Conservation (phyloP, 2,888 invertebrate species). For the Dastarcus helophoroides region DNA sequence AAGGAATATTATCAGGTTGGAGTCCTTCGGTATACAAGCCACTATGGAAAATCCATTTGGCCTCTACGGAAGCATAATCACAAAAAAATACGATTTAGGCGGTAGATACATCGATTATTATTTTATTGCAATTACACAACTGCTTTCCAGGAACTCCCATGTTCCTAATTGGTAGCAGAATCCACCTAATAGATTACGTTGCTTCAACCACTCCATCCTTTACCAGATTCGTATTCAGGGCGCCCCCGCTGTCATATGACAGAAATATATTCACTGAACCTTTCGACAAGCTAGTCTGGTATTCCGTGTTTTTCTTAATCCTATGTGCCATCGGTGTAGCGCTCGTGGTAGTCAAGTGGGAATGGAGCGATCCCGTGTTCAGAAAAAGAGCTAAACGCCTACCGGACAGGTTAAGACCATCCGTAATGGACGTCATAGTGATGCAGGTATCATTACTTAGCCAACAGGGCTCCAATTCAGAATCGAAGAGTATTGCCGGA, state of each 20-base stretch:
- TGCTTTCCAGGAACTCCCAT: slow-evolving; percentile 35
- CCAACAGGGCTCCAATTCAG: slow-evolving; percentile 38
- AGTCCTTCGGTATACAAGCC: too few relatives aligned
- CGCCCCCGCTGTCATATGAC: slow-evolving; percentile 52
- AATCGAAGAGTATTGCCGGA: slow-evolving; percentile 39
- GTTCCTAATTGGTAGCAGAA: slow-evolving; percentile 30
- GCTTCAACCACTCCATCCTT: slow-evolving; percentile 44
- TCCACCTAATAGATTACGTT: slow-evolving; percentile 41
- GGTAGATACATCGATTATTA: too few relatives aligned
- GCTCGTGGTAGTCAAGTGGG: slow-evolving; percentile 25
- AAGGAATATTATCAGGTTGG: too few relatives aligned
- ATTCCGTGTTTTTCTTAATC: slow-evolving; percentile 42
- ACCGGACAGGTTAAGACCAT: slow-evolving; percentile 15
- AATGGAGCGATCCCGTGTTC: slow-evolving; percentile 24
- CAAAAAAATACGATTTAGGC: too few relatives aligned
- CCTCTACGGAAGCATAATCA: too few relatives aligned
- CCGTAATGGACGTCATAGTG: slow-evolving; percentile 27
- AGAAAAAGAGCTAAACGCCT: slow-evolving; percentile 10
- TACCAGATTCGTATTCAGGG: slow-evolving; percentile 51
- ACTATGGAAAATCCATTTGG: too few relatives aligned
- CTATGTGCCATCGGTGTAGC: slow-evolving; percentile 23
- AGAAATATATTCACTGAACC: slow-evolving; percentile 56
- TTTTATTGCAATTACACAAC: too few relatives aligned
- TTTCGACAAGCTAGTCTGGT: slow-evolving; percentile 52
- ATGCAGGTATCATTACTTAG: slow-evolving; percentile 40